phyloP scores from a whole-genome alignment of 2,888 invertebrate species.

The Anorthoa munda region DNA sequence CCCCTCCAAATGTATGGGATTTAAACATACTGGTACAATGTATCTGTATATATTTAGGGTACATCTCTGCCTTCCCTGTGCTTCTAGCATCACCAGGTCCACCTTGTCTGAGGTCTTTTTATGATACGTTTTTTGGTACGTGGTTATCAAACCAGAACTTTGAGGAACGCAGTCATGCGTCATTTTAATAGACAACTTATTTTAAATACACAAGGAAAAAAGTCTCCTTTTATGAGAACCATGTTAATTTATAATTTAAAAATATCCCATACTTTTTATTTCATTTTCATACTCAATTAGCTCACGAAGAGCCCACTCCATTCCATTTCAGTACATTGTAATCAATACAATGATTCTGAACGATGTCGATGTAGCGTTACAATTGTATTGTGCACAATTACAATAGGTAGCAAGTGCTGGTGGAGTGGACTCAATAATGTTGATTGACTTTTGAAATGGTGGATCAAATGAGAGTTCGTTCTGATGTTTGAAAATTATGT shows the following conservation, averaged over 20 bases:
- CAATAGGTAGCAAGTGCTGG: not conserved
- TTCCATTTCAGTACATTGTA: constrained; percentile 11
- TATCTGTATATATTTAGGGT: too few species aligned
- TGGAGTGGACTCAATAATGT: constrained; percentile 16
- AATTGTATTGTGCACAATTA: constrained; percentile 6
- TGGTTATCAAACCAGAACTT: too few species aligned
- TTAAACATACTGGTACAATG: too few species aligned
- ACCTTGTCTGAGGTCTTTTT: too few species aligned
- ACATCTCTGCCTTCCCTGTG: too few species aligned
- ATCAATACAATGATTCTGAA: constrained; percentile 19
- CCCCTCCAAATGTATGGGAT: too few species aligned
- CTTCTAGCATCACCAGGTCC: too few species aligned
- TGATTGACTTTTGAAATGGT: constrained; percentile 8
- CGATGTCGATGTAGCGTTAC: not conserved
- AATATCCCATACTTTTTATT: not conserved
- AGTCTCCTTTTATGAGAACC: not conserved
- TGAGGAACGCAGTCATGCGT: too few species aligned
- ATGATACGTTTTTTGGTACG: too few species aligned
- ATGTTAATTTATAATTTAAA: not conserved
- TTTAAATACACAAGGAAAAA: too few species aligned
- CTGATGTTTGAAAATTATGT: not conserved
- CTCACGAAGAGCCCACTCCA: not conserved
- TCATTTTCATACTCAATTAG: not conserved
- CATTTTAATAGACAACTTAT: too few species aligned
- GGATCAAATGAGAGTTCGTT: not conserved